Base-by-base conservation (phyloP, 2,888 invertebrate genomes). In the Tetragnatha montana region DNA sequence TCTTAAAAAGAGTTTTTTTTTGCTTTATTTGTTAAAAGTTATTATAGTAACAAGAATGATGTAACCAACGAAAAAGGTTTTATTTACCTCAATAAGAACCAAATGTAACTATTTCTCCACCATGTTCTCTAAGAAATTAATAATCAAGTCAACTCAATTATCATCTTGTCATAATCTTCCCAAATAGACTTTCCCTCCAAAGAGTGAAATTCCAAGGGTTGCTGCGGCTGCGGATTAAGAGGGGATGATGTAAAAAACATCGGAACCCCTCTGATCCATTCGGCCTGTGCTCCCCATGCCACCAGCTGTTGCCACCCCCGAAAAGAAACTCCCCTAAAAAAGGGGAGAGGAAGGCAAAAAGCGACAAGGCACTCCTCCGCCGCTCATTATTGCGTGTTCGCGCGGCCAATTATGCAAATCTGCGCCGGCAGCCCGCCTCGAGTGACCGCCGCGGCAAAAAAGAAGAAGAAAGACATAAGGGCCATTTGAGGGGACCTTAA, bases 251-350 rank as follows among this genome's bases (percentile, higher is more conserved):
- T 83, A 83, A 84, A 68, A 79, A 74, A 73, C 83, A 79, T 82
- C 51, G 35, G 68, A 73, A 73, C 82, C 60, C n/a, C 35, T 35
- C 35, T 35, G 75, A 47, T 75, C 51, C 50, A 50, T 74, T 51
- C 17, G 17, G 2, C 78, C 78, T 47, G 49, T 35, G 7, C 51
- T 70, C 8, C 75, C n/a, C 21, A 8, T 14, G 6, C 76, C 60
- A 12, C 80, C 85, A 85, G 85, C 89, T 89, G 89, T 89, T 76
- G 81, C 89, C 76, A 74, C 69, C 81, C 73, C 79, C 83, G 49
- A 86, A 83, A 89, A 89, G 85, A 89, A 89, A 76, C 89, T 89
- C 84, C 74, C 74, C 81, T 81, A 51, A 82, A 83, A 73, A 83
- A 60, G 83, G 22, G 74, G 68, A 49, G 73, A 69, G 76, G 69